Evolutionary conservation across 2,888 invertebrate genomes (phyloP), one percentile per base, ranked within the genome.

Genomic region (Dilophus febrilis): DNA sequence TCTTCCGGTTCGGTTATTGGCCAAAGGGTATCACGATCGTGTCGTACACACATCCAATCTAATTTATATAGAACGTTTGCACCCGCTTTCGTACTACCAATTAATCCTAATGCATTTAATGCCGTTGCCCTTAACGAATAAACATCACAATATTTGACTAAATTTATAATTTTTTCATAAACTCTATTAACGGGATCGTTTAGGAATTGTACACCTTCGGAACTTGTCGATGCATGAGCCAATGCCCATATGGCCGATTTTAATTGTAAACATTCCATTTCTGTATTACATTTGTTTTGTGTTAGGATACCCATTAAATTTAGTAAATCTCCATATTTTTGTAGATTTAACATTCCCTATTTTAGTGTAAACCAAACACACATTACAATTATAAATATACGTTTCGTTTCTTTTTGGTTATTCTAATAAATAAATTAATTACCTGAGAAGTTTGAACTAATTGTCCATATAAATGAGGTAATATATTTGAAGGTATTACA

Each of bases 191-290:
- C 32, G 17, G 51, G 47, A 45, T 60, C 60, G 40, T 74, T 70
- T 26, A 92, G 65, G 50, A 80, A 73, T 37, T 77, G 74, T 8
- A 86, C 68, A 4, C 92, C 92, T 47, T 74, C 70, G 1, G 71
- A 64, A 7, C 86, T 81, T 1, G 80, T 78, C 3, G 79, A 84
- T 11, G 85, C 71, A 58, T 90, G 87, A 13, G 87, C 87, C 37
- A 82, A 57, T 2, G 85, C 83, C 94, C 95, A 95, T 0, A 95
- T 62, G 0, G 90, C 81, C 6, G 88, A 75, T 59, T 95, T 95
- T 32, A 91, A 58, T 45, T 81, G 76, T 34, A 82, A 61, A 40
- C 86, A 74, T 49, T 81, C 78, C 44, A 71, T 70, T 38, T 80
- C 78, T 11, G 71, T 73, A 3, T 64, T 59, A 51, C 75, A 77